Conservation (phyloP, 37 sponge, comb jelly and placozoan genomes). For the Haliclona indistincta region DNA sequence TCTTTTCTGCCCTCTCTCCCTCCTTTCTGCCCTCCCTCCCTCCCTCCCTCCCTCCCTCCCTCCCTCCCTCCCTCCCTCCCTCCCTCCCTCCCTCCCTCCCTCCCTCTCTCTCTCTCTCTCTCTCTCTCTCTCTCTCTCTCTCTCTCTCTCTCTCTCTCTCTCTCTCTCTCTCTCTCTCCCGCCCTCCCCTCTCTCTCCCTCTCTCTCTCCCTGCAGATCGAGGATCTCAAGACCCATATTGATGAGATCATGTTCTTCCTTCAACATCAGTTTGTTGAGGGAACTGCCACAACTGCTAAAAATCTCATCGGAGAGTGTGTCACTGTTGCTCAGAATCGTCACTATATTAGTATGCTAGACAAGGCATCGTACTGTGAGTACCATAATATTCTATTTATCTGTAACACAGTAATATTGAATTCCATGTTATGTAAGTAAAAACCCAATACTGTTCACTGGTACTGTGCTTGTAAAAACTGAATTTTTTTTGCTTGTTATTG, state of each 20-base stretch:
- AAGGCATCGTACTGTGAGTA: slow-evolving; percentile 45
- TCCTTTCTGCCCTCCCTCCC: neutral
- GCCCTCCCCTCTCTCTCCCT: neutral
- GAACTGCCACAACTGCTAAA: slow-evolving; percentile 59
- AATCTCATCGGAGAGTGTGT: slow-evolving; percentile 53
- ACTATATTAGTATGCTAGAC: slow-evolving; percentile 40
- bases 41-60: slow-evolving; percentile 1
- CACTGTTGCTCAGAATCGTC: slow-evolving; percentile 58
- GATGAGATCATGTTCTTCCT: slow-evolving; percentile 34
- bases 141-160: slow-evolving; percentile 1
- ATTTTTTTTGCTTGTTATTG: too few relatives aligned
- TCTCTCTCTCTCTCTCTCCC: neutral
- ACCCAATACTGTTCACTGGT: too few relatives aligned
- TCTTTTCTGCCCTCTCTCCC: neutral
- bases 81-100: neutral
- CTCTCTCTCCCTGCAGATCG: slow-evolving; percentile 8
- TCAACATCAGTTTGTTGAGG: slow-evolving; percentile 47
- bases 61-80: neutral
- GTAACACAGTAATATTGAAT: too few relatives aligned
- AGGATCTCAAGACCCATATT: slow-evolving; percentile 23
- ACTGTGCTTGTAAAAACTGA: too few relatives aligned
- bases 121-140: neutral
- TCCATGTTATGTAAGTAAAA: too few relatives aligned
- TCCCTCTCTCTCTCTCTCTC: slow-evolving; percentile 2
- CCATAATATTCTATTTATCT: neutral